These are phyloP conservation scores for Odocoileus hemionus DNA, from an alignment of 2,113 vertebrate genomes.

Conservation along the genomic window DNA sequence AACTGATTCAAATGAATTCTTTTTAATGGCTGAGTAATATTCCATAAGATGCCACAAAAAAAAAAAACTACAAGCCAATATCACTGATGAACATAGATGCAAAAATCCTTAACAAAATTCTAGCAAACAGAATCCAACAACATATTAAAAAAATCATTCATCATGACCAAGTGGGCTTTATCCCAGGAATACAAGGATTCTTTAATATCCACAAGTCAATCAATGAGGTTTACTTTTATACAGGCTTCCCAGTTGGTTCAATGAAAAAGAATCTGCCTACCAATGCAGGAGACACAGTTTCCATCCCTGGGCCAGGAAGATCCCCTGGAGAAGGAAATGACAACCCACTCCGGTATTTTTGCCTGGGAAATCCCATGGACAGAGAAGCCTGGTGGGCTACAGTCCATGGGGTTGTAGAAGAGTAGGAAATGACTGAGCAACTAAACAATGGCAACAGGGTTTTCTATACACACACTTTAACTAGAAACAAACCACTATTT, in stretches of 20 bases:
- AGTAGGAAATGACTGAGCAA: background rate
- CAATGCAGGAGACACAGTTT: background rate
- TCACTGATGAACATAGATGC: too few species aligned
- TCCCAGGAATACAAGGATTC: too few species aligned
- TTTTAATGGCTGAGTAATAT: too few species aligned
- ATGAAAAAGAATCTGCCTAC: background rate
- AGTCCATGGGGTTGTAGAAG: background rate
- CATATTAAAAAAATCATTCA: too few species aligned
- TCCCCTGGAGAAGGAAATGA: background rate
- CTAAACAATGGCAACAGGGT: background rate
- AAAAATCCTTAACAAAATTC: too few species aligned
- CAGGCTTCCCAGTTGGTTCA: background rate
- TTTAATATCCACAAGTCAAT: too few species aligned
- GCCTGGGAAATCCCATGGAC: background rate
- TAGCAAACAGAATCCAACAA: too few species aligned
- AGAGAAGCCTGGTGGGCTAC: background rate
- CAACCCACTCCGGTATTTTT: background rate
- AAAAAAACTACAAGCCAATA: too few species aligned
- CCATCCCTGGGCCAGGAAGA: background rate
- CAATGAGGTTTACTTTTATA: background rate
- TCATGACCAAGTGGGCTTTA: too few species aligned
- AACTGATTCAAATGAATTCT: too few species aligned
- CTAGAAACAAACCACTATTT: background rate
- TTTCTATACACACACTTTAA: background rate
- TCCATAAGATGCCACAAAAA: too few species aligned